phyloP scores from a whole-genome alignment of 2,888 invertebrate genomes.

The Melanchra persicariae region DNA sequence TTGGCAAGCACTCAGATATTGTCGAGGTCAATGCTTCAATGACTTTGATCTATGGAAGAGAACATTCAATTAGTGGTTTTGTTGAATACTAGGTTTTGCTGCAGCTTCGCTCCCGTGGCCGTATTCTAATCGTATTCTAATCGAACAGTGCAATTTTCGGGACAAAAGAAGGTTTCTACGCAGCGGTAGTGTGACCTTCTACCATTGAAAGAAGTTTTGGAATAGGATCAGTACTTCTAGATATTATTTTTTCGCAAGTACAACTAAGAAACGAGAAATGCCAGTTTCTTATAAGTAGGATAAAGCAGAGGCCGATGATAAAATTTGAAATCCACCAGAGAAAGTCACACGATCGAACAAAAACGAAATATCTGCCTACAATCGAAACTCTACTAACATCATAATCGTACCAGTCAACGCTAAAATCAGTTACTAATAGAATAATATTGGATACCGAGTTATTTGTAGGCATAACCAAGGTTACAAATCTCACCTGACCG shows the following conservation, averaged over 20 bases:
- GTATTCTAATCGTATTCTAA: no score
- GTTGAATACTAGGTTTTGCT: not conserved
- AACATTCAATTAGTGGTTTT: not conserved
- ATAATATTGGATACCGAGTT: constrained; percentile 8
- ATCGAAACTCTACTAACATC: no score
- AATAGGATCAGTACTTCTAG: not conserved
- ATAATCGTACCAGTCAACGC: not conserved
- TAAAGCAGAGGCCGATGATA: not conserved
- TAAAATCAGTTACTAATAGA: constrained; percentile 6
- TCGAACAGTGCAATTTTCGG: not conserved
- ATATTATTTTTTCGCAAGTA: not conserved
- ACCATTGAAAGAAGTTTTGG: not conserved
- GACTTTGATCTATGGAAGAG: constrained; percentile 39
- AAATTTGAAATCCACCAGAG: not conserved
- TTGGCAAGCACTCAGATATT: constrained; percentile 55
- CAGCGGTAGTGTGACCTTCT: not conserved
- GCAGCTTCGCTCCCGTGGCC: not conserved
- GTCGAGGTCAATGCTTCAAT: constrained; percentile 60
- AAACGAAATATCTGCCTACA: not conserved
- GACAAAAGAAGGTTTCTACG: no score
- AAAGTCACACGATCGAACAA: not conserved
- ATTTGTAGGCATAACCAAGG: constrained; percentile 31
- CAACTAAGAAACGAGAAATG: no score
- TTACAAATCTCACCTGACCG: constrained; percentile 15
- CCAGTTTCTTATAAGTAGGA: no score